Percentiles rank a stretch among this genome's conserved stretches.
Evolutionary conservation across 2,113 vertebrate species (phyloP).

Genomic region (Microtus richardsoni): DNA sequence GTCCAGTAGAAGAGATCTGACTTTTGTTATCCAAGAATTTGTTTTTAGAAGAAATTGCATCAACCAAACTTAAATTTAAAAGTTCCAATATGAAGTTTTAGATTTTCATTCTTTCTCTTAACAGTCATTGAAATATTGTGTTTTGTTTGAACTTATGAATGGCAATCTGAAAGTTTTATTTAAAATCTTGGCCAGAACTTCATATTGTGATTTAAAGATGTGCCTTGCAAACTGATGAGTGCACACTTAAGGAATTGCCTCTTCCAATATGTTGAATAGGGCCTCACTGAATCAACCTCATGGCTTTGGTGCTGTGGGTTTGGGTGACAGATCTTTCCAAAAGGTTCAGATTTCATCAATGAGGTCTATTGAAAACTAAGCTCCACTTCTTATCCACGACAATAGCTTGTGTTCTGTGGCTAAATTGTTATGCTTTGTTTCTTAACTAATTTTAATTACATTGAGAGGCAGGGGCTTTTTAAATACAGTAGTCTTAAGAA

Average conservation of each 20-base stretch:
- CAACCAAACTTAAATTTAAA: conserved; percentile 23
- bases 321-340: conserved; percentile 34
- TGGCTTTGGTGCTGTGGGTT: conserved; percentile 28
- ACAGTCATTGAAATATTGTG: background rate
- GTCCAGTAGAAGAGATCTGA: background rate
- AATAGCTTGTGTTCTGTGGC: background rate
- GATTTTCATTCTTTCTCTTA: background rate
- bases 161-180: background rate
- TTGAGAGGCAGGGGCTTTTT: background rate
- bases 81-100: background rate
- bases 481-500: background rate
- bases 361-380: conserved; percentile 78
- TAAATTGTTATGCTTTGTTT: conserved; percentile 34
- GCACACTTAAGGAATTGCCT: conserved; percentile 57
- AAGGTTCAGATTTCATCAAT: conserved; percentile 26
- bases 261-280: conserved; percentile 74
- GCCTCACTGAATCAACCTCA: conserved; percentile 1
- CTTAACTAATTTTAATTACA: conserved; percentile 7
- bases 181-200: conserved; percentile 11
- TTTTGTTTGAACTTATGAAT: conserved; percentile 52
- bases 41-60: background rate
- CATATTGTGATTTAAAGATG: background rate
- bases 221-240: background rate
- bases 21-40: background rate
- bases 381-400: conserved; percentile 49